Base-by-base conservation (phyloP, 2,797 vertebrate species). In the Sebastes kiyomatsui region DNA sequence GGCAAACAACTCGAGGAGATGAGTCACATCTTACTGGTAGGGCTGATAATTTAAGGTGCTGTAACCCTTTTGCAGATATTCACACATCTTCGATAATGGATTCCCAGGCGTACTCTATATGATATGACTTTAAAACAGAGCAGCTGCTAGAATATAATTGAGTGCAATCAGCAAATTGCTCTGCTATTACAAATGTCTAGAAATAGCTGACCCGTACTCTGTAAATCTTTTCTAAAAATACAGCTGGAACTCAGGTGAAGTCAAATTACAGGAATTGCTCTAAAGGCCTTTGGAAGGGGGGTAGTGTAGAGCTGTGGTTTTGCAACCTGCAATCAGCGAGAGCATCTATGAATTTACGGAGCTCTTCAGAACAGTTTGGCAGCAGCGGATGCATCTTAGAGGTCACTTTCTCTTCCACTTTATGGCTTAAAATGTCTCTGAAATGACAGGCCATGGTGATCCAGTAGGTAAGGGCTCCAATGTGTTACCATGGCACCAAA, bases 111-210 rank as follows among this genome's bases (percentile, higher is more conserved):
- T 52, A 54, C 12, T 62, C 18, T 14, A 18, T 25, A n/a, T 78
- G 46, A 75, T 83, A 30, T 33, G 68, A 72, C 67, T 77, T 83
- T 49, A 79, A 85, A 84, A 82, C 49, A 81, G 23, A 82, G 4
- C 75, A 80, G 61, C 67, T 84, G 72, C 38, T 72, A 9, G 16
- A 84, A 75, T 72, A 59, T 77, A 89, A 91, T 86, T 80, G 67
- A 46, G n/a, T 60, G 23, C 79, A 85, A 92, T 93, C 70, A 80
- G 88, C 80, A 84, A 85, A 92, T 90, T 79, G 73, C 71, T 80
- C 46, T 5, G 9, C 77, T 70, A 28, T 85, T 67, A 58, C 42
- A 67, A 72, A 80, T 73, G 54, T 77, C 60, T 23, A 18, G 52
- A 77, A 69, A 72, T 75, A 62, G 32, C 70, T 70, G 67, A 72